These are phyloP conservation scores for Stenodema calcarata DNA, from an alignment of 2,888 invertebrate genomes.

Conservation along the genomic window DNA sequence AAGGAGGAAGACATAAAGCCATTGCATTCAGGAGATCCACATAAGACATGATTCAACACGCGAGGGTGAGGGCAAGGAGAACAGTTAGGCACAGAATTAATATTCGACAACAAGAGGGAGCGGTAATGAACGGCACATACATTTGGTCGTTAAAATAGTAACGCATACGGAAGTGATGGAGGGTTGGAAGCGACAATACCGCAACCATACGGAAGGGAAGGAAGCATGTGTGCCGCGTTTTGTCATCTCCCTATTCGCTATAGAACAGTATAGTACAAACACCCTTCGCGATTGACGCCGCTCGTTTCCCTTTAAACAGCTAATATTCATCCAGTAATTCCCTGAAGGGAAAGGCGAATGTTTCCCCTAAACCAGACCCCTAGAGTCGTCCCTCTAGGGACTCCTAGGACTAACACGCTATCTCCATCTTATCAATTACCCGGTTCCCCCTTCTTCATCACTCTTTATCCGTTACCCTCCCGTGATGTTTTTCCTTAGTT, in stretches of 20 bases:
- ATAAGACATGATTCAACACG: conserved; percentile 11
- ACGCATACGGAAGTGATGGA: conserved; percentile 22
- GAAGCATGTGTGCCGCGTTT: conserved; percentile 23
- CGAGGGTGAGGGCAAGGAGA: background rate
- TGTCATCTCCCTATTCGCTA: conserved; percentile 23
- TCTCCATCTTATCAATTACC: conserved; percentile 55
- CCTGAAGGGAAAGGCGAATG: conserved; percentile 21
- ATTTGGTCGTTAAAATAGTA: conserved; percentile 18
- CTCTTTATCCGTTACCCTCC: background rate
- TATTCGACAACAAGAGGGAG: background rate
- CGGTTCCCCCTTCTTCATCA: background rate
- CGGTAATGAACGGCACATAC: conserved; percentile 20
- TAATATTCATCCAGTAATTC: conserved; percentile 48
- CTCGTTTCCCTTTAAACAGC: conserved; percentile 38
- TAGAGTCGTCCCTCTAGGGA: conserved; percentile 18
- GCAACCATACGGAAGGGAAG: conserved; percentile 1
- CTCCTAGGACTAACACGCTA: conserved; percentile 40
- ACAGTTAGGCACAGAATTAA: background rate
- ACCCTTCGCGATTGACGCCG: background rate
- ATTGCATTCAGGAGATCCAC: background rate
- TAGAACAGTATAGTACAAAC: background rate
- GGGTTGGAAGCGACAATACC: background rate
- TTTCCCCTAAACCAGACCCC: background rate
- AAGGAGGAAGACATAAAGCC: background rate
- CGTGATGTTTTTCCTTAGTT: conserved; percentile 14